Evolutionary conservation across 2,113 vertebrate genomes (phyloP).

Genomic region (Oostethus manadensis): DNA sequence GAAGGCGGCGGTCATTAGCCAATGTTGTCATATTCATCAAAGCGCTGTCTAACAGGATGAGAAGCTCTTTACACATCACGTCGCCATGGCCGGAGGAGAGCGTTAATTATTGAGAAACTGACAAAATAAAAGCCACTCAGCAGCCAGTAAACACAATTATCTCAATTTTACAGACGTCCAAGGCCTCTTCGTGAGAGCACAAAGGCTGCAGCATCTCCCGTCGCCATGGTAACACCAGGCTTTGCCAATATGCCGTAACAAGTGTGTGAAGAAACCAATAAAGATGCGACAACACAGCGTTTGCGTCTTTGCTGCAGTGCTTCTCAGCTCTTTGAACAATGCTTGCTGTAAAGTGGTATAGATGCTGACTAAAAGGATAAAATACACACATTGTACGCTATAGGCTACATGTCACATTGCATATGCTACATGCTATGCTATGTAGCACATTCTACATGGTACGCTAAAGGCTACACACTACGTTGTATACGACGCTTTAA

Average conservation of each 20-base stretch:
- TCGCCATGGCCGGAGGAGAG: constrained; percentile 65
- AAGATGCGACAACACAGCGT: too few relatives aligned
- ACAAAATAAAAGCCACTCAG: constrained; percentile 58
- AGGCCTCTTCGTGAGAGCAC: constrained; percentile 27
- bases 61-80: constrained; percentile 69
- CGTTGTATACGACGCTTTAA: neutral
- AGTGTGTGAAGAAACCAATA: constrained; percentile 4
- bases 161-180: constrained; percentile 65
- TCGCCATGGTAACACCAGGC: constrained; percentile 27
- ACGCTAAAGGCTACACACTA: neutral
- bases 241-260: constrained; percentile 35
- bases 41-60: constrained; percentile 60
- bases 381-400: too few relatives aligned
- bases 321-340: too few relatives aligned
- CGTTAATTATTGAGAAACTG: constrained; percentile 73
- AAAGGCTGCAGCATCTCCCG: constrained; percentile 39
- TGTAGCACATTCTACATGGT: neutral
- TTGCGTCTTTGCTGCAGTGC: too few relatives aligned
- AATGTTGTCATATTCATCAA: constrained; percentile 67
- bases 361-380: too few relatives aligned
- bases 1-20: constrained; percentile 62
- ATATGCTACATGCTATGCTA: neutral
- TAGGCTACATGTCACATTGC: neutral
- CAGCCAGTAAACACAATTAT: constrained; percentile 73
- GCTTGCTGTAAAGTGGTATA: too few relatives aligned